Conservation (phyloP, 2,113 vertebrate species). For the human region DNA sequence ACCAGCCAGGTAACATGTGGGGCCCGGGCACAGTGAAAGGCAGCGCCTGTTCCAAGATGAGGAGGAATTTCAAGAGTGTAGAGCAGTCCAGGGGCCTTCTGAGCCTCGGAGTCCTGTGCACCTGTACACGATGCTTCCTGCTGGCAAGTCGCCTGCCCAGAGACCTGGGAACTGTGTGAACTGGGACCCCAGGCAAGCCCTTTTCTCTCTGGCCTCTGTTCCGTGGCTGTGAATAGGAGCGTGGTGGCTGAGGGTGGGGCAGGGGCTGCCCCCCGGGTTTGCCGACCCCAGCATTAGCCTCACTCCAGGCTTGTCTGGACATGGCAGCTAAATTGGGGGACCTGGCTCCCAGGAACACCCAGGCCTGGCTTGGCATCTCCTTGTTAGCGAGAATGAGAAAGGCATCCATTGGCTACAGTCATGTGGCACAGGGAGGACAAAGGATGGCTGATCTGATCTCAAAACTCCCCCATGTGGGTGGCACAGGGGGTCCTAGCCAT, state of each 20-base stretch:
- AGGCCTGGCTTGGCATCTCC: not conserved
- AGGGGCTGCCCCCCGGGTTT: rapidly evolving
- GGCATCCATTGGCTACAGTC: rapidly evolving
- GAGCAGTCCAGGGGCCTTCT: rapidly evolving
- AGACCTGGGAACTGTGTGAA: not conserved
- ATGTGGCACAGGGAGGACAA: rapidly evolving
- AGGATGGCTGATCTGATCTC: too few relatives aligned
- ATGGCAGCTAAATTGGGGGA: not conserved
- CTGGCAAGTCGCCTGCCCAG: too few relatives aligned
- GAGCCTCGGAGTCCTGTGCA: rapidly evolving
- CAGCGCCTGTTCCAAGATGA: rapidly evolving
- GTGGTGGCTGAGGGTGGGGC: rapidly evolving
- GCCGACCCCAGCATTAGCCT: not conserved
- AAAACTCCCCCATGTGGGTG: too few relatives aligned
- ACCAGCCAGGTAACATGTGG: rapidly evolving
- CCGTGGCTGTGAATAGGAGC: rapidly evolving
- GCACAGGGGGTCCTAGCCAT: rapidly evolving
- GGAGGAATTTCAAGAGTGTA: not conserved
- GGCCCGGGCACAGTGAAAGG: not conserved
- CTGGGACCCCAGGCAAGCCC: rapidly evolving
- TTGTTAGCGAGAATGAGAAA: not conserved
- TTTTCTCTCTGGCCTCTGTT: rapidly evolving
- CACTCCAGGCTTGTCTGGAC: rapidly evolving
- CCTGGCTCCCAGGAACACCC: too few relatives aligned
- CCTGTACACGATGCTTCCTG: too few relatives aligned